These are phyloP conservation scores for Hetaerina americana DNA, from an alignment of 1,140 invertebrate species.

Conservation along the genomic window DNA sequence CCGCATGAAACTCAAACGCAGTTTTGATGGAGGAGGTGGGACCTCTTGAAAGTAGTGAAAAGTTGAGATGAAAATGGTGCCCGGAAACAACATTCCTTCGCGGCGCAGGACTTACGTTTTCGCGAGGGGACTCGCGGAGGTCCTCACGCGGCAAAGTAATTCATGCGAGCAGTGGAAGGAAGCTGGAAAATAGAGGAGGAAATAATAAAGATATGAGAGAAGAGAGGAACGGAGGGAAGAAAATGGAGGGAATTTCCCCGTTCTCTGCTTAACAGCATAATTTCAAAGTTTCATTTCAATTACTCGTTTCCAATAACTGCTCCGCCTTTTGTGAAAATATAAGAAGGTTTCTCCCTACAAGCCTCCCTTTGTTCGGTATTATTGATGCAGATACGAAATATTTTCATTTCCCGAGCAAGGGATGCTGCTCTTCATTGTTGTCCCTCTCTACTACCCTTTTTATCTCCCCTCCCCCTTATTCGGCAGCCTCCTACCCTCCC, in stretches of 20 bases:
- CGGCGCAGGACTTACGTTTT: too few species aligned
- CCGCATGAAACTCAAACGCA: too few species aligned
- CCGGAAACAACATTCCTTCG: too few species aligned
- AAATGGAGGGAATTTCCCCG: not conserved
- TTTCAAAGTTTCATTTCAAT: conserved; percentile 1
- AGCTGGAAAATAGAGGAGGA: too few species aligned
- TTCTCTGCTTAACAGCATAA: not conserved
- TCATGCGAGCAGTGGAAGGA: too few species aligned
- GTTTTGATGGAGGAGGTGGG: too few species aligned
- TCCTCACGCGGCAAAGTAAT: too few species aligned
- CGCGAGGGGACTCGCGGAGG: too few species aligned
- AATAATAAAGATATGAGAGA: not conserved
- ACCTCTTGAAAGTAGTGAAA: too few species aligned
- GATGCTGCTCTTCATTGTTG: not conserved
- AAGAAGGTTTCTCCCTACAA: not conserved
- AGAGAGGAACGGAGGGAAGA: not conserved
- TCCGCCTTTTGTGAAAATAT: not conserved
- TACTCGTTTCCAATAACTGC: not conserved
- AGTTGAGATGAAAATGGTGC: too few species aligned
- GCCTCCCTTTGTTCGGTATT: not conserved
- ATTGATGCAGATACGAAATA: not conserved
- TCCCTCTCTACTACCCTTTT: too few species aligned
- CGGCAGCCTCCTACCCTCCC: not conserved
- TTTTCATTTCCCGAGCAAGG: not conserved
- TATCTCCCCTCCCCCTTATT: too few species aligned